These are phyloP conservation scores for human DNA, from an alignment of 2,113 vertebrate genomes.

Conservation along the genomic window GRCh38 chr9:112641501-112642000, in stretches of 20 bases:
- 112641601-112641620: neutral
- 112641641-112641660: neutral
- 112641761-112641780: neutral
- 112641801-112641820: neutral
- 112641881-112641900: slow-evolving; percentile 6
- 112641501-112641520: neutral
- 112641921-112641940: neutral
- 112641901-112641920: neutral
- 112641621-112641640: neutral
- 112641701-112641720: neutral
- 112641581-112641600: neutral
- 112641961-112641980: neutral
- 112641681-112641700: neutral
- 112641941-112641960: neutral
- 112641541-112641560: neutral
- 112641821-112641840: neutral
- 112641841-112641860: slow-evolving; percentile 20
- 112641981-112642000: neutral
- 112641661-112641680: neutral
- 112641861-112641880: neutral
- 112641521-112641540: neutral
- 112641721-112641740: neutral
- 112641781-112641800: neutral
- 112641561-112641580: neutral
- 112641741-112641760: neutral